phyloP scores from a whole-genome alignment of 1,140 invertebrate genomes.

The Drosophila oshimai region DNA sequence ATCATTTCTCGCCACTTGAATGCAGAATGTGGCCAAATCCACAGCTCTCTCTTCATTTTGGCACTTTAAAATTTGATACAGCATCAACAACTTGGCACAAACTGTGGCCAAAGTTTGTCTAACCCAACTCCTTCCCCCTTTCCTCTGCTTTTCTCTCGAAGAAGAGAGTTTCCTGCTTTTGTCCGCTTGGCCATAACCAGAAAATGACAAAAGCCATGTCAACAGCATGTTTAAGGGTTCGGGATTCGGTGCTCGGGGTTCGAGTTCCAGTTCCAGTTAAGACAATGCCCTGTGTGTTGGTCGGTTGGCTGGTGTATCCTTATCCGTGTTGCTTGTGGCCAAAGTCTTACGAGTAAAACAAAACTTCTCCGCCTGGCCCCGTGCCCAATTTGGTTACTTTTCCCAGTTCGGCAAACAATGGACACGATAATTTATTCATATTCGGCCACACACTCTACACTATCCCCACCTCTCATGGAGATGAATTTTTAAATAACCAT shows the following conservation, averaged over 20 bases:
- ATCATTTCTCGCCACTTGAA: conserved; percentile 42
- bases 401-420: conserved; percentile 65
- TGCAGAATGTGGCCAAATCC: conserved; percentile 16
- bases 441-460: conserved; percentile 49
- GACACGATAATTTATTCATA: conserved; percentile 76
- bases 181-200: conserved; percentile 74
- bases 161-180: conserved; percentile 59
- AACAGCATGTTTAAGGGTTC: conserved; percentile 72
- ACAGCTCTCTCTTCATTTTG: background rate
- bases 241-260: too few species aligned
- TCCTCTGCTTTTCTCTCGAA: background rate
- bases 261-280: conserved; percentile 61
- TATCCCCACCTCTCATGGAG: background rate
- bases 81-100: conserved; percentile 60
- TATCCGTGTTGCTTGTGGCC: conserved; percentile 66
- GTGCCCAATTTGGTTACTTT: conserved; percentile 68
- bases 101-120: conserved; percentile 40
- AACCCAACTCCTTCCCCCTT: background rate
- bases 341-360: conserved; percentile 54
- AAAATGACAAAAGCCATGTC: conserved; percentile 79
- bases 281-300: conserved; percentile 47
- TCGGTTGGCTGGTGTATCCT: conserved; percentile 11
- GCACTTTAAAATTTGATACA: conserved; percentile 55
- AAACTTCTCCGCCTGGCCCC: conserved; percentile 44
- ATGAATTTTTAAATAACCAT: conserved; percentile 81